phyloP scores from a whole-genome alignment of 2,113 vertebrate species.

The Nettapus auritus region DNA sequence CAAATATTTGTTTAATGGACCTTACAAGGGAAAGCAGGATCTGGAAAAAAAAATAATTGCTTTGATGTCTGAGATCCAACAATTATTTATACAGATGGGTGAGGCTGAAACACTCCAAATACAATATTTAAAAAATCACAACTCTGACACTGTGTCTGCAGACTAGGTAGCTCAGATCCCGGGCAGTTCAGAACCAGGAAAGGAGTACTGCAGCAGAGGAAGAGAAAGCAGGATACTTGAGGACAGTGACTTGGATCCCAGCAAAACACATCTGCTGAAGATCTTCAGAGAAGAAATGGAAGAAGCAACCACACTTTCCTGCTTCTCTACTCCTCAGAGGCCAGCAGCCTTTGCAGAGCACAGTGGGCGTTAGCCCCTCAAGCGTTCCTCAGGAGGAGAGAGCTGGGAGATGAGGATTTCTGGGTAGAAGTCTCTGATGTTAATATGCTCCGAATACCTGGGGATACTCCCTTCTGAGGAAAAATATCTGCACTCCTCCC shows the following conservation, averaged over 20 bases:
- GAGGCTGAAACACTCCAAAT: neutral
- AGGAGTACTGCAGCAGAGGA: neutral
- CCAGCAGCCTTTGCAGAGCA: neutral
- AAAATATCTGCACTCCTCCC: neutral
- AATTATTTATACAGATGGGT: neutral
- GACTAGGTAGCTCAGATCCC: neutral
- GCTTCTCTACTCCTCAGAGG: neutral
- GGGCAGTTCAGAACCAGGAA: fast-evolving
- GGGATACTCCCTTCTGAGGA: neutral
- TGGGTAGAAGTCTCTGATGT: neutral
- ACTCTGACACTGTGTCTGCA: neutral
- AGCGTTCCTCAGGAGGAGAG: neutral
- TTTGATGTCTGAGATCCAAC: neutral
- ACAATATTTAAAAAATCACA: neutral
- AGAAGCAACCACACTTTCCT: fast-evolving
- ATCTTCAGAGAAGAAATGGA: neutral
- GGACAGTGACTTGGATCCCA: neutral
- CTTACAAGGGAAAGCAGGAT: neutral
- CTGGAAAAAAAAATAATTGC: neutral
- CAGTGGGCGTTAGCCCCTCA: neutral
- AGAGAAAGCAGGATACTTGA: neutral
- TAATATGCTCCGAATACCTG: neutral
- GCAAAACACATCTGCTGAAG: neutral
- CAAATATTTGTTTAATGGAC: conserved; percentile 4
- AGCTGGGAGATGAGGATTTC: neutral